Percentiles rank a stretch among this genome's conserved stretches.
Evolutionary conservation across 2,113 vertebrate genomes (phyloP).

Genomic region (Cyprinodon brontotheroides): DNA sequence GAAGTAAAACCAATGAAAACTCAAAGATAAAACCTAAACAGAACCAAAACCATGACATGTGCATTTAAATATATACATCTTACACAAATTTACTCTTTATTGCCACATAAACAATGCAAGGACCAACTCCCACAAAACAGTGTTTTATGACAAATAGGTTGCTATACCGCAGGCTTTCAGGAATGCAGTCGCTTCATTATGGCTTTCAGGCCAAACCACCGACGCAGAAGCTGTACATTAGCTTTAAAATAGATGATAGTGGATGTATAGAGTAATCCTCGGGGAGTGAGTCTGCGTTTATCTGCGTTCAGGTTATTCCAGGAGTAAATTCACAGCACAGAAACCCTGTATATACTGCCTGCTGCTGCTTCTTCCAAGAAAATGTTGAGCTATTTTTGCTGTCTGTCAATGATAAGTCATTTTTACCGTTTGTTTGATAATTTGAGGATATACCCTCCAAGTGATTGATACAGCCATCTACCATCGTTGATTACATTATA

Average conservation of each 20-base stretch:
- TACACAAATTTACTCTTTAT: neutral
- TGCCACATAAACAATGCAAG: neutral
- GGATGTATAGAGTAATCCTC: neutral
- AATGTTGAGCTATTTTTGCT: neutral
- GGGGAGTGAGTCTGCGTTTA: neutral
- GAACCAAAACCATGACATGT: too few relatives aligned
- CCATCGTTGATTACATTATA: too few relatives aligned
- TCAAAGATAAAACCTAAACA: too few relatives aligned
- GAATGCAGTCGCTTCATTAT: slow-evolving; percentile 2
- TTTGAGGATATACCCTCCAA: neutral
- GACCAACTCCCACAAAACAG: neutral
- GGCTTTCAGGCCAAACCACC: slow-evolving; percentile 9
- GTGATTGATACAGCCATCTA: neutral
- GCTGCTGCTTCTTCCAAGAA: neutral
- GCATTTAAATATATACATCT: neutral
- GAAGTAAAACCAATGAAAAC: too few relatives aligned
- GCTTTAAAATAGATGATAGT: neutral
- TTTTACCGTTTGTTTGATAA: neutral
- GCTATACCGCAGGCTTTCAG: neutral
- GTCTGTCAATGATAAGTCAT: neutral
- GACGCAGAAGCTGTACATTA: slow-evolving; percentile 1
- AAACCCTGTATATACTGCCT: neutral
- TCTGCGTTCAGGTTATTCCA: neutral
- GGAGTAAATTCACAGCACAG: neutral
- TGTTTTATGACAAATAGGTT: slow-evolving; percentile 5